Evolutionary conservation across 2,113 vertebrate genomes (phyloP).

Genomic region (Nibea albiflora): DNA sequence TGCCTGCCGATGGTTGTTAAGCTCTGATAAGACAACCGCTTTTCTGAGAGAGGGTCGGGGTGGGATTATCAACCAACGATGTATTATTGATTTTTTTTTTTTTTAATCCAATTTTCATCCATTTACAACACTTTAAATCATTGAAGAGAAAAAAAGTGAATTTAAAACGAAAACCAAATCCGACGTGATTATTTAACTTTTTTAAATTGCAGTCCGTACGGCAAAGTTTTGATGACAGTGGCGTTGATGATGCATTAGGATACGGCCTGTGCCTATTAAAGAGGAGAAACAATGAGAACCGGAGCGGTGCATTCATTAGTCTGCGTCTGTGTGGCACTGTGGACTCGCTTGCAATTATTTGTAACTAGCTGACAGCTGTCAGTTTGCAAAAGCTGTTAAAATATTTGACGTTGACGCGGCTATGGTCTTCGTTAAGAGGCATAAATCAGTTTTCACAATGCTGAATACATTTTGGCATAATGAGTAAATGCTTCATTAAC

Average conservation of each 20-base stretch:
- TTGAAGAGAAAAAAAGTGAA: not conserved
- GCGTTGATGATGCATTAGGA: not conserved
- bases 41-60: not conserved
- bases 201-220: not conserved
- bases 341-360: slow-evolving; percentile 3
- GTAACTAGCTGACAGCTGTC: slow-evolving; percentile 7
- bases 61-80: not conserved
- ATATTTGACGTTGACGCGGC: slow-evolving; percentile 18
- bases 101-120: not conserved
- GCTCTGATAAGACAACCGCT: not conserved
- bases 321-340: not conserved
- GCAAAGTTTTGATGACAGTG: not conserved
- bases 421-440: slow-evolving; percentile 5
- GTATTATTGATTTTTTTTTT: not conserved
- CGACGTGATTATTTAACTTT: not conserved
- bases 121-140: not conserved
- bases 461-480: slow-evolving; percentile 7
- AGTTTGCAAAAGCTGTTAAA: slow-evolving; percentile 21
- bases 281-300: not conserved
- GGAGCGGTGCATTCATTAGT: not conserved
- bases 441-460: not conserved
- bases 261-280: not conserved
- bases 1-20: not conserved
- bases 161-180: not conserved
- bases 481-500: slow-evolving; percentile 17